phyloP scores from a whole-genome alignment of 2,888 invertebrate species.

The Myopa tessellatipennis region DNA sequence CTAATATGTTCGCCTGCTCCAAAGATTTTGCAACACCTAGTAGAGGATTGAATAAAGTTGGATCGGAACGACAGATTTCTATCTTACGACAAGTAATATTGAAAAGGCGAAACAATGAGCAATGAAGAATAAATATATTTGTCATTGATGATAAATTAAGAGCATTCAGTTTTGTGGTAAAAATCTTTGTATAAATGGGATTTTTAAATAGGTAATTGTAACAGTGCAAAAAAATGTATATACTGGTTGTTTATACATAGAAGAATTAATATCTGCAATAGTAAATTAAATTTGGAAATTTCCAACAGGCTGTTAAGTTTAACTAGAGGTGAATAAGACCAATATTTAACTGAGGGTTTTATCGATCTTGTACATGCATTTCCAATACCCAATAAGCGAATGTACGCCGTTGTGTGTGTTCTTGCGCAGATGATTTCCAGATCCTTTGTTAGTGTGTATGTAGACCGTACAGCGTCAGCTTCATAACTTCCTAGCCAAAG shows the following conservation, averaged over 20 bases:
- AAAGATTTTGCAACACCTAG: slow-evolving; percentile 86
- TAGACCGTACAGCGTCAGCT: no score
- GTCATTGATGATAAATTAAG: slow-evolving; percentile 20
- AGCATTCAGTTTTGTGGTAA: neutral
- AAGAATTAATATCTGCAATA: no score
- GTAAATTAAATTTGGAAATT: no score
- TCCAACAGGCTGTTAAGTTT: no score
- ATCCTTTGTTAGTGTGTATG: no score
- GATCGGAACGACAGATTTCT: slow-evolving; percentile 76
- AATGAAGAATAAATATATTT: neutral
- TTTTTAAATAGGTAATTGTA: slow-evolving; percentile 28
- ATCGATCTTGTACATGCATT: no score
- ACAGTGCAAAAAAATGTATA: slow-evolving; percentile 12
- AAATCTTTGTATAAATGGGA: slow-evolving; percentile 8
- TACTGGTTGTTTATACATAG: slow-evolving; percentile 15
- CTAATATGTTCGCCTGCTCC: slow-evolving; percentile 90
- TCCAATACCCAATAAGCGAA: no score
- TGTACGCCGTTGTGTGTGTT: no score
- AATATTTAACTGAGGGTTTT: no score
- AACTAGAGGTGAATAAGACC: no score
- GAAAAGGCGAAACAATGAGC: slow-evolving; percentile 9
- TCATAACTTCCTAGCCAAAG: no score
- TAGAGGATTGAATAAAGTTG: slow-evolving; percentile 92
- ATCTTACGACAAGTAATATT: slow-evolving; percentile 28
- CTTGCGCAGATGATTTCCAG: no score